These are phyloP conservation scores for Mormyrops attenuatus DNA, from an alignment of 2,797 vertebrate genomes.

Conservation along the genomic window DNA sequence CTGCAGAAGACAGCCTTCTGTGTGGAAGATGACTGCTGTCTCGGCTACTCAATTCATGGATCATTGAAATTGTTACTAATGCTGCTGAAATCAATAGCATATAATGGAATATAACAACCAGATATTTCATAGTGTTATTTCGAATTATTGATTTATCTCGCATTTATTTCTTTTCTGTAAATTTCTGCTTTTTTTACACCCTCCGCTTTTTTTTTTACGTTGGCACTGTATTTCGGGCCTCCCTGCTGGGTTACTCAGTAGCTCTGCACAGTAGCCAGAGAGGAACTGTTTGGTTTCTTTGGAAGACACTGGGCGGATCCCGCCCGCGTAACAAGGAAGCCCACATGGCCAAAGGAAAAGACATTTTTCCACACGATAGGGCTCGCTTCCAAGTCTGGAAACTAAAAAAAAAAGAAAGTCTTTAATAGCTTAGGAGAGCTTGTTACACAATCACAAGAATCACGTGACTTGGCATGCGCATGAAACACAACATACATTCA, in stretches of 20 bases:
- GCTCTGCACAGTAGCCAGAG: background rate
- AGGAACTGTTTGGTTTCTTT: constrained; percentile 3
- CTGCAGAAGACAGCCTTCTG: background rate
- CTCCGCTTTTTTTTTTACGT: constrained; percentile 50
- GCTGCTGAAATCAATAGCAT: background rate
- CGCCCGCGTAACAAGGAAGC: constrained; percentile 25
- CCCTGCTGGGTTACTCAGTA: constrained; percentile 7
- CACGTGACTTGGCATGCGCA: background rate
- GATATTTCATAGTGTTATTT: background rate
- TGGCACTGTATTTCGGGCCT: background rate
- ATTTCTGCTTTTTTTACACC: background rate
- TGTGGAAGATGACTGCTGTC: background rate
- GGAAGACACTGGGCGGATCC: constrained; percentile 15
- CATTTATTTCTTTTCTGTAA: background rate
- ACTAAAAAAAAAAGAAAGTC: constrained; percentile 13
- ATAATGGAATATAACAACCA: background rate
- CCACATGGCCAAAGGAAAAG: constrained; percentile 30
- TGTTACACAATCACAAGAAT: background rate
- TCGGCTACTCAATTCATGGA: background rate
- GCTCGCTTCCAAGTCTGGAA: constrained; percentile 36
- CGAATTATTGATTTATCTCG: background rate
- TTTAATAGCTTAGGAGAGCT: constrained; percentile 31
- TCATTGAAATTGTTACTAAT: background rate
- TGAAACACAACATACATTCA: background rate
- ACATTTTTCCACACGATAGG: constrained; percentile 31